A percentile compares a stretch with the other conserved stretches of the same genome.
phyloP scores from a whole-genome alignment of 2,113 vertebrate genomes.

The Malurus cyaneus region DNA sequence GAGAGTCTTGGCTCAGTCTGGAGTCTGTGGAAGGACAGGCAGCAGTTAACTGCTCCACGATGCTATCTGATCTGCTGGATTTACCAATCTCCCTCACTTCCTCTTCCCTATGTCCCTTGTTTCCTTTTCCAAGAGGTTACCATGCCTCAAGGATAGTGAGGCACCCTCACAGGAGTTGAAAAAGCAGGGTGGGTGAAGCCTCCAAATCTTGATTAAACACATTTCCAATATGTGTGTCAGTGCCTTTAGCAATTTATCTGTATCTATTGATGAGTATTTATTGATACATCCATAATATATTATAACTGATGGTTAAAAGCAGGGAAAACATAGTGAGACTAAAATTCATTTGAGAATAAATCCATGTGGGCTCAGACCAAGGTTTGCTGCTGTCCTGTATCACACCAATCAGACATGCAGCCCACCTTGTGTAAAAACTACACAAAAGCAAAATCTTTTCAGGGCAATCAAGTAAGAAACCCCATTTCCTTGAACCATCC shows the following conservation, averaged over 20 bases:
- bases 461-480: not conserved
- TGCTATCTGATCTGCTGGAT: not conserved
- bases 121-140: not conserved
- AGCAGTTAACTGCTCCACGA: not conserved
- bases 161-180: not conserved
- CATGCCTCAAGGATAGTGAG: not conserved
- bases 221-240: not conserved
- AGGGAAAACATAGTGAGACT: not conserved
- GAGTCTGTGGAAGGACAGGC: not conserved
- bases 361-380: not conserved
- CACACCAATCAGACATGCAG: not conserved
- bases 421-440: not conserved
- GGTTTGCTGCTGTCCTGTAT: not conserved
- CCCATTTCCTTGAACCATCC: not conserved
- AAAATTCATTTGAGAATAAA: not conserved
- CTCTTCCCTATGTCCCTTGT: not conserved
- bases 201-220: not conserved
- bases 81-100: not conserved
- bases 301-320: not conserved
- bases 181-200: not conserved
- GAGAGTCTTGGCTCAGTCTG: not conserved
- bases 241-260: not conserved
- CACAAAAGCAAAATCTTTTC: not conserved
- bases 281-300: accelerated
- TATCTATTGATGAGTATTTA: not conserved